Base-by-base conservation (phyloP, 2,888 invertebrate species). In the Parelbella ahira region DNA sequence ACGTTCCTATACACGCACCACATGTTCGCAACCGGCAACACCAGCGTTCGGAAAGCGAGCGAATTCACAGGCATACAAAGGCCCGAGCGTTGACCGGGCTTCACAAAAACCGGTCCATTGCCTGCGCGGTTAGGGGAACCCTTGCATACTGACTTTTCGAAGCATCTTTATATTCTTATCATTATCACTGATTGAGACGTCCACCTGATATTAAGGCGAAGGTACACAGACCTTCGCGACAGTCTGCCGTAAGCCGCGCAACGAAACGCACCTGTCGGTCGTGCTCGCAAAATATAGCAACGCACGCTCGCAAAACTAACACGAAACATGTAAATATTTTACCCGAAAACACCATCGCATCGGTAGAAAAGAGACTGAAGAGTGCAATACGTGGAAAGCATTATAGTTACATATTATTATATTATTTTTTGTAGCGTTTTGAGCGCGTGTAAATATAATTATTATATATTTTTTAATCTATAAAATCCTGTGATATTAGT, bases 401-500 rank as follows among this genome's bases (percentile, higher is more conserved):
- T 54, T 53, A 34, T 46, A 49, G n/a, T n/a, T n/a, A n/a, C n/a
- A n/a, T n/a, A n/a, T n/a, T n/a, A n/a, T n/a, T n/a, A n/a, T n/a
- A 51, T 55, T 50, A 50, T 49, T 42, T 49, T 53, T 36, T 41
- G 5, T 54, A 53, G 60, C 65, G 69, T 61, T 50, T 52, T 50
- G 55, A 51, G 63, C 66, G 66, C 47, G 65, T 68, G 62, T 63
- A 51, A 56, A 56, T 56, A 48, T 50, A 49, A n/a, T n/a, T n/a
- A n/a, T n/a, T n/a, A n/a, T n/a, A n/a, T n/a, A n/a, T 51, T 53
- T 58, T 60, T 61, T 49, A 50, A 53, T 53, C 42, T 50, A 53
- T 73, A 75, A 77, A 82, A 84, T 82, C 80, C 86, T 86, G 86
- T 86, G 86, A 86, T 86, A 86, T 76, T 84, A 83, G 74, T 62